Evolutionary conservation across 2,797 vertebrate species (phyloP).

Genomic region (Champsocephalus gunnari): DNA sequence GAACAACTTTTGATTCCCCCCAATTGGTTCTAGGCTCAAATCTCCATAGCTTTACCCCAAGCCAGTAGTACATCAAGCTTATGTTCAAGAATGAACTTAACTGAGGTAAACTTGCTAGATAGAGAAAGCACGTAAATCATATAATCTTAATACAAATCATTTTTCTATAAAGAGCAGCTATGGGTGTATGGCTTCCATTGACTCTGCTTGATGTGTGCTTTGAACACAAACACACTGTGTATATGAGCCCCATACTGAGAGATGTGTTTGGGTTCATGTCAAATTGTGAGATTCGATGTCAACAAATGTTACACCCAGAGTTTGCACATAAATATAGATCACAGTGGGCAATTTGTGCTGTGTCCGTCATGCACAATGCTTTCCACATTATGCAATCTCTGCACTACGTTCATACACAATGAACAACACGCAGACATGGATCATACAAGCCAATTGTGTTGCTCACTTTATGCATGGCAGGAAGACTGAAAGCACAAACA

Average conservation of each 20-base stretch:
- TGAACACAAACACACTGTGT: neutral
- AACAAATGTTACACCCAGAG: neutral
- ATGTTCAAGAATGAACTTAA: constrained; percentile 3
- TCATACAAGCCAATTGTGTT: constrained; percentile 23
- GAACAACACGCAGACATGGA: constrained; percentile 15
- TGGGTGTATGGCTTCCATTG: neutral
- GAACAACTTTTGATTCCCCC: constrained; percentile 23
- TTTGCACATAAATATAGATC: neutral
- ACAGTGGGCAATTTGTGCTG: neutral
- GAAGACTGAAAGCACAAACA: constrained; percentile 30
- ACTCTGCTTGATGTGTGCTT: neutral
- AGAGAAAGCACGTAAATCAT: neutral
- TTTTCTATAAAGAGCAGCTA: neutral
- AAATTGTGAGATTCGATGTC: neutral
- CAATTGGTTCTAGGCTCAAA: constrained; percentile 28
- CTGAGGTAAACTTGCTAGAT: neutral
- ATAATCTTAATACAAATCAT: constrained; percentile 4
- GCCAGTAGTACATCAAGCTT: too few species aligned
- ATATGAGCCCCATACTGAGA: neutral
- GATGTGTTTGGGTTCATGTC: neutral
- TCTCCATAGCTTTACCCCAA: neutral
- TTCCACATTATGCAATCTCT: constrained; percentile 13
- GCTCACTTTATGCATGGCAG: constrained; percentile 14
- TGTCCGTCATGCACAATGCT: neutral
- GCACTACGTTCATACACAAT: too few species aligned